Base-by-base conservation (phyloP, 2,113 vertebrate species). In the Atractosteus spatula region DNA sequence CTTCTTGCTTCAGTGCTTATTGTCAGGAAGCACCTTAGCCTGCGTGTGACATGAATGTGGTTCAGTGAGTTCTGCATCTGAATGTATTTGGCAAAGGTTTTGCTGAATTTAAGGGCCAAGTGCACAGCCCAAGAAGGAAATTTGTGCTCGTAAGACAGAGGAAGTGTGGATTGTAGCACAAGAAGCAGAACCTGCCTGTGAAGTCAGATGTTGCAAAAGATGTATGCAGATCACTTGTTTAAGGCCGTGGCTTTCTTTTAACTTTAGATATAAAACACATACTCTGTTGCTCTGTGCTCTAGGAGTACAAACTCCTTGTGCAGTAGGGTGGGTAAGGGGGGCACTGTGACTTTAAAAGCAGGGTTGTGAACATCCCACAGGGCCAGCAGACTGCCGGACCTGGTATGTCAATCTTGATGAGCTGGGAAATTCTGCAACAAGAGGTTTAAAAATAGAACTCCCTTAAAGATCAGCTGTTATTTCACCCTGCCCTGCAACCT, bases 381-480 rank as follows among this genome's bases (percentile, higher is more conserved):
- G 74, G 77, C 71, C 72, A 45, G 69, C 55, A 47, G 66, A 73
- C 70, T 85, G 84, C 86, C 75, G 72, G 79, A 71, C 57, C 66
- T 73, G 83, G 83, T 79, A 86, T 87, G 83, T 79, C 68, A 44
- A 74, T 59, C 62, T 76, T 86, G 78, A 83, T 88, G 81, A 87
- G 77, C 82, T 81, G 80, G 80, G 80, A 82, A 42, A 62, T 80
- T 88, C 83, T 75, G 82, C 86, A 81, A 77, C 71, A 80, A 83
- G 81, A 68, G 83, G 42, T 87, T 87, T 90, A 91, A 87, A 92
- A 89, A 90, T 91, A 92, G 89, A 85, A 61, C 2, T 69, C 82
- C 74, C 76, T 79, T 78, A 81, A 83, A 81, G 79, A 85, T 85
- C 89, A 92, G 89, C 88, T 91, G 89, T 87, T 86, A 74, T 82